phyloP scores from a whole-genome alignment of 2,113 vertebrate genomes.

The Apteryx owenii region DNA sequence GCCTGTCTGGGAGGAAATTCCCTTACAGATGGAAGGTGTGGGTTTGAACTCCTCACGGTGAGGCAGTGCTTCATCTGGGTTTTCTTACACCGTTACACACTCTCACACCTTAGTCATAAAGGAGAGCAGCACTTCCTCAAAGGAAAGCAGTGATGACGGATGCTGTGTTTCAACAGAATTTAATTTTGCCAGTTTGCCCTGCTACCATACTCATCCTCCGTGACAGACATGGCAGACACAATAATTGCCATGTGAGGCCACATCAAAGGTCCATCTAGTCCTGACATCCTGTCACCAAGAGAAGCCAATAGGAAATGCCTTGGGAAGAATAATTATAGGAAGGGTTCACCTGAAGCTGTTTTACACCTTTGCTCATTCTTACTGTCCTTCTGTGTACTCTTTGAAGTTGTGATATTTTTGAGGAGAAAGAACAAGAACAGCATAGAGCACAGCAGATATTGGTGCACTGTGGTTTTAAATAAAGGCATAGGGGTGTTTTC shows the following conservation, averaged over 20 bases:
- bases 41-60: not conserved
- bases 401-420: not conserved
- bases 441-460: not conserved
- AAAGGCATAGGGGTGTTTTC: not conserved
- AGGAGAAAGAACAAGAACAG: not conserved
- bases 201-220: not conserved
- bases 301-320: not conserved
- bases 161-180: not conserved
- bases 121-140: not conserved
- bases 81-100: not conserved
- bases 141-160: not conserved
- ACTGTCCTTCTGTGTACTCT: not conserved
- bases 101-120: not conserved
- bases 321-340: conserved; percentile 4
- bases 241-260: not conserved
- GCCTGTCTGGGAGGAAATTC: conserved; percentile 12
- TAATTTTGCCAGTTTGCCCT: not conserved
- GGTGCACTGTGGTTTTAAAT: not conserved
- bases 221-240: not conserved
- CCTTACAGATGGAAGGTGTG: not conserved
- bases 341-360: not conserved
- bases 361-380: not conserved
- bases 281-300: not conserved
- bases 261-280: not conserved
- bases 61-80: not conserved